Conservation (phyloP, 2,888 invertebrate genomes). For the Branchellion lobata region DNA sequence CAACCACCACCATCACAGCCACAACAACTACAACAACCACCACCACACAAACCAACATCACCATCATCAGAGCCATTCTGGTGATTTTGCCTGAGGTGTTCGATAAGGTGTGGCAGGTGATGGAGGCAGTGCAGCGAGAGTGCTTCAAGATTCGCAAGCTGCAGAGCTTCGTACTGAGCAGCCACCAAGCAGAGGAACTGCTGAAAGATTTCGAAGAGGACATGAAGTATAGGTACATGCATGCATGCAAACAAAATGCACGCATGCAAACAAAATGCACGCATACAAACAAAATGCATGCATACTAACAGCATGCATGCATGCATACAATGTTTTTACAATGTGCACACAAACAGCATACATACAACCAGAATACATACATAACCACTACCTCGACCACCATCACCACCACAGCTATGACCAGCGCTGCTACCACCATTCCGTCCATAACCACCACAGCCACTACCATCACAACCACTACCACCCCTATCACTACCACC, state of each 20-base stretch:
- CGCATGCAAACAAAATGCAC: conserved; percentile 42
- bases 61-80: conserved; percentile 68
- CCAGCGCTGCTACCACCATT: too few species aligned
- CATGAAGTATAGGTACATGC: conserved; percentile 57
- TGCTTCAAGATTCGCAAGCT: conserved; percentile 70
- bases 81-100: conserved; percentile 76
- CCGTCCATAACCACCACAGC: too few species aligned
- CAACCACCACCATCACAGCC: background rate
- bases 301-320: too few species aligned
- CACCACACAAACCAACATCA: too few species aligned
- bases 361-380: too few species aligned
- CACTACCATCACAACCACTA: too few species aligned
- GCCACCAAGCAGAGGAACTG: conserved; percentile 71
- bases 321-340: background rate
- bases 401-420: too few species aligned
- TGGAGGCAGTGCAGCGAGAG: conserved; percentile 70
- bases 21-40: background rate
- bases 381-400: too few species aligned
- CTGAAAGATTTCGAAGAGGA: conserved; percentile 58
- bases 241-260: conserved; percentile 43
- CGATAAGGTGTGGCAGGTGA: conserved; percentile 73
- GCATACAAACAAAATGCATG: conserved; percentile 43
- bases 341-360: too few species aligned
- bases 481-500: too few species aligned
- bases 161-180: conserved; percentile 72